Evolutionary conservation across 2,797 vertebrate genomes (phyloP).

Genomic region (Hydrophis major): DNA sequence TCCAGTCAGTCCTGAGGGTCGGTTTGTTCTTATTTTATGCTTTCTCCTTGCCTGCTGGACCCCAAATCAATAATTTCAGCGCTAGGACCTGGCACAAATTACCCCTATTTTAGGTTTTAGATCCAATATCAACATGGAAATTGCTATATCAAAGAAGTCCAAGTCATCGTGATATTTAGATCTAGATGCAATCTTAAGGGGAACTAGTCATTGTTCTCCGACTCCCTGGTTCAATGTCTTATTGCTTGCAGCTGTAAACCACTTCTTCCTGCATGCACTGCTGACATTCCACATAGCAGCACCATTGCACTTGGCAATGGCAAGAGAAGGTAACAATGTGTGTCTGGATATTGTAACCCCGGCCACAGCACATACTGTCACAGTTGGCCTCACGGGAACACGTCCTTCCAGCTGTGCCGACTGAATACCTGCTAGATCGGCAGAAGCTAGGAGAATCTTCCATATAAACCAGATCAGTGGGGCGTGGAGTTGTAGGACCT

Average conservation of each 20-base stretch:
- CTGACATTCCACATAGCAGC: constrained; percentile 97
- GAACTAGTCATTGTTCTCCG: not conserved
- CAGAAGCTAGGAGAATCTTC: constrained; percentile 98
- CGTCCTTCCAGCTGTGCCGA: constrained; percentile 84
- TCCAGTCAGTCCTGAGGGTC: not conserved
- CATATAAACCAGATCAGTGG: constrained; percentile 88
- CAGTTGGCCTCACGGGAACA: constrained; percentile 93
- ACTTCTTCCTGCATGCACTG: constrained; percentile 93
- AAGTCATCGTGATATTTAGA: not conserved
- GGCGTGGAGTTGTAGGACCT: constrained; percentile 66
- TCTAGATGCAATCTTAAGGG: not conserved
- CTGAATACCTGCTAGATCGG: constrained; percentile 87
- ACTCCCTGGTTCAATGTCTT: constrained; percentile 25
- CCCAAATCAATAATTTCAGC: not conserved
- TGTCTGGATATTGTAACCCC: constrained; percentile 95
- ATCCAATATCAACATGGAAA: not conserved
- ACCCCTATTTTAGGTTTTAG: not conserved
- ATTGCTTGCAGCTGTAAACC: constrained; percentile 92
- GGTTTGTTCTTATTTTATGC: too few species aligned
- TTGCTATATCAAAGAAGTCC: not conserved
- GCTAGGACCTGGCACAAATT: too few species aligned
- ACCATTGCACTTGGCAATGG: constrained; percentile 98
- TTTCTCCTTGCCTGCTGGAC: not conserved
- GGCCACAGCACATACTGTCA: constrained; percentile 92
- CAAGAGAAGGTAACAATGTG: constrained; percentile 90